Conservation (phyloP, 2,797 vertebrate genomes). For the Forpus xanthops region DNA sequence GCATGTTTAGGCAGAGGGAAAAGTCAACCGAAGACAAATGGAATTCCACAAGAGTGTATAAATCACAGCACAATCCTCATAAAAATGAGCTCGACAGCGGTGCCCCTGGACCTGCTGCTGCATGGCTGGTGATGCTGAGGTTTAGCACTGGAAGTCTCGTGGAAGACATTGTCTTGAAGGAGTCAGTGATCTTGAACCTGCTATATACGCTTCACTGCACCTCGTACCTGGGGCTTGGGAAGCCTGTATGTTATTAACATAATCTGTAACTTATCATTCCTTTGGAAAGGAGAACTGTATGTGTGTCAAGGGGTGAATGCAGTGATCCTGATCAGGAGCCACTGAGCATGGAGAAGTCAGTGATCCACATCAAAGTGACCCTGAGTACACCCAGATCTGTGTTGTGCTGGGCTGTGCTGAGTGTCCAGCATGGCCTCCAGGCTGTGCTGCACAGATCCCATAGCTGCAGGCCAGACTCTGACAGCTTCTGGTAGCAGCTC, state of each 20-base stretch:
- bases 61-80: neutral
- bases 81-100: slow-evolving; percentile 22
- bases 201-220: neutral
- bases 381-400: neutral
- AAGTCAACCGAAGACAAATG: neutral
- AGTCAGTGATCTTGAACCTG: neutral
- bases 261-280: slow-evolving; percentile 22
- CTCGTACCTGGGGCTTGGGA: neutral
- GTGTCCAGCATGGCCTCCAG: neutral
- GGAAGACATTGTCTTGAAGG: neutral
- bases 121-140: neutral
- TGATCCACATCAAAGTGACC: neutral
- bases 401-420: neutral
- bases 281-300: neutral
- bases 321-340: neutral
- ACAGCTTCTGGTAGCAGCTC: neutral
- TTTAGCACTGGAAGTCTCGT: neutral
- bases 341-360: neutral
- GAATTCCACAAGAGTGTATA: slow-evolving; percentile 10
- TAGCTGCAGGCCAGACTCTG: neutral
- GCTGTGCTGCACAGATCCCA: fast-evolving
- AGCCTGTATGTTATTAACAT: slow-evolving; percentile 17
- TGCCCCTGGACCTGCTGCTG: neutral
- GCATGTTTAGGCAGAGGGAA: slow-evolving; percentile 53
- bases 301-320: neutral